These are phyloP conservation scores for Electrophaes corylata DNA, from an alignment of 2,888 invertebrate genomes.

Conservation along the genomic window DNA sequence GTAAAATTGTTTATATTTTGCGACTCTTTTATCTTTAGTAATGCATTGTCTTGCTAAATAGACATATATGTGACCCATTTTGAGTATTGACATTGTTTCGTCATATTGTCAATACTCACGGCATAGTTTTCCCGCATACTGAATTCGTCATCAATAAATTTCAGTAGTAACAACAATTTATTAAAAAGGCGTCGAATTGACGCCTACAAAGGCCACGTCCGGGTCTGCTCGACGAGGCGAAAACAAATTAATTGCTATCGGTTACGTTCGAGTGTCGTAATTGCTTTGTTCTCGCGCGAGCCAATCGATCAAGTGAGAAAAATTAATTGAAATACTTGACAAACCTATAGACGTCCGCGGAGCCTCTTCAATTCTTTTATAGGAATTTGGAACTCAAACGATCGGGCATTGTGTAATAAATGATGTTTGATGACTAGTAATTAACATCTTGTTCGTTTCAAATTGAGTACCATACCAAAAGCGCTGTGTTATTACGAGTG, in stretches of 20 bases:
- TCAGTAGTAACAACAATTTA: constrained; percentile 63
- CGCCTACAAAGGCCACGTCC: constrained; percentile 68
- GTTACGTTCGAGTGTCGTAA: constrained; percentile 76
- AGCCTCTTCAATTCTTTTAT: constrained; percentile 40
- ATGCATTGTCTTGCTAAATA: neutral
- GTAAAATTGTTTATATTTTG: neutral
- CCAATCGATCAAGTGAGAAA: constrained; percentile 79
- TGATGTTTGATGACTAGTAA: constrained; percentile 32
- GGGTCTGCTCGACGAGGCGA: constrained; percentile 65
- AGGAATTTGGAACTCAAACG: constrained; percentile 34
- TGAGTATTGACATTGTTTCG: neutral
- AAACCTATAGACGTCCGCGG: constrained; percentile 49
- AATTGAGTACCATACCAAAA: neutral
- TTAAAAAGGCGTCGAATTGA: constrained; percentile 70
- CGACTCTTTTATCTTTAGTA: too few species aligned
- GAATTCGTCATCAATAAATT: constrained; percentile 34
- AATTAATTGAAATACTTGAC: constrained; percentile 77
- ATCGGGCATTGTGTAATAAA: constrained; percentile 24
- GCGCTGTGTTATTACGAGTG: neutral
- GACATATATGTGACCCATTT: neutral
- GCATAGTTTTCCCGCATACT: constrained; percentile 14
- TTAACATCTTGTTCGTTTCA: constrained; percentile 10
- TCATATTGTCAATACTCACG: neutral
- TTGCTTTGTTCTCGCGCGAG: constrained; percentile 75
- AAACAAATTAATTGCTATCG: constrained; percentile 82